Percentiles rank a stretch among this genome's conserved stretches.
These are phyloP conservation scores for Hemistola chrysoprasaria DNA, from an alignment of 2,888 invertebrate genomes.

Conservation along the genomic window DNA sequence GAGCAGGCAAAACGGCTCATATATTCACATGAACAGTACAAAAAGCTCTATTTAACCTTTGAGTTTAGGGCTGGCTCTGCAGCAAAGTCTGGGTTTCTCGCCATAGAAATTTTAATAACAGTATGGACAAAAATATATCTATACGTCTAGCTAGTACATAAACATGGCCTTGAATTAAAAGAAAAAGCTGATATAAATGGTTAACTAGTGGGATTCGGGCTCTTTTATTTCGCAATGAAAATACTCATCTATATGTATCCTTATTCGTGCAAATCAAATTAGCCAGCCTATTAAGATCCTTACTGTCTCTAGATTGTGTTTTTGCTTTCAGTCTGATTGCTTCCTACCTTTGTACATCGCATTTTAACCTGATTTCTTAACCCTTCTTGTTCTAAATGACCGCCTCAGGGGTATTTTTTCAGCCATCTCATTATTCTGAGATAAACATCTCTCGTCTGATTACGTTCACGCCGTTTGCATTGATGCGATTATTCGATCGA, in stretches of 20 bases:
- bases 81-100: conserved; percentile 8
- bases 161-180: too few species aligned
- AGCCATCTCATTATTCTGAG: conserved; percentile 19
- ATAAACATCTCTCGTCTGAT: conserved; percentile 19
- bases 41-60: conserved; percentile 18
- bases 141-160: too few species aligned
- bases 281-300: background rate
- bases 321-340: conserved; percentile 22
- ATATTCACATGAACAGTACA: conserved; percentile 12
- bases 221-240: too few species aligned
- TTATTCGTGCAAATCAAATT: too few species aligned
- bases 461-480: conserved; percentile 21
- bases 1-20: conserved; percentile 13
- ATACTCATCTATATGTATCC: too few species aligned
- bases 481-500: conserved; percentile 17
- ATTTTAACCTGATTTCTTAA: conserved; percentile 22
- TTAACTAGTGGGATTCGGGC: too few species aligned
- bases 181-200: too few species aligned
- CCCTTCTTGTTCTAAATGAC: conserved; percentile 21
- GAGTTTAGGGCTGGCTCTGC: conserved; percentile 14
- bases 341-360: conserved; percentile 22
- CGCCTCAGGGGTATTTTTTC: conserved; percentile 13
- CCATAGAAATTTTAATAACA: background rate
- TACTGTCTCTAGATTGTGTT: conserved; percentile 8
- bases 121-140: conserved; percentile 3